Base-by-base conservation (phyloP, 1,140 invertebrate species). In the Drosophila biarmipes region DNA sequence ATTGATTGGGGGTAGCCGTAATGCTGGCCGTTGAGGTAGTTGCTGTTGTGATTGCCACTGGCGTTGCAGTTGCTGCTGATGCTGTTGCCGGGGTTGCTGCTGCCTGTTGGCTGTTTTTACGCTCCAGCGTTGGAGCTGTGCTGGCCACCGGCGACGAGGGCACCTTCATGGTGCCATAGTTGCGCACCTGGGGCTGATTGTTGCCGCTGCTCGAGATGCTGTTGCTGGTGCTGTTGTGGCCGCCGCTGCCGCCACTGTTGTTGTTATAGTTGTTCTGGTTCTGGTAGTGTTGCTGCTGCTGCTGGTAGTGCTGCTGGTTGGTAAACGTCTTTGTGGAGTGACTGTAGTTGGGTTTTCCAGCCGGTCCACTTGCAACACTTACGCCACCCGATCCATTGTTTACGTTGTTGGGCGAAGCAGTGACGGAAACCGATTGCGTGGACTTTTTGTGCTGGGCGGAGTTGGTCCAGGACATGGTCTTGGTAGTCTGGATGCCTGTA, bases 381-480 rank as follows among this genome's bases (percentile, higher is more conserved):
- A 69, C 77, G 68, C 51, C 77, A 67, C 46, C 52, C 10, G 75
- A 59, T n/a, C 74, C 84, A 19, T 87, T 86, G 34, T 86, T 87
- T 2, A 89, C 82, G 31, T 56, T 79, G 31, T 87, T 90, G 19
- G 91, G 91, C 12, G 91, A 91, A 19, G 91, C 91, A 15, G 91
- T 92, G 11, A 92, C 91, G 7, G 91, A 86, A 38, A 92, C 91
- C 24, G 91, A 90, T 31, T 91, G 90, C 6, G 91, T 92, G 21
- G 85, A 90, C 54, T 92, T 92, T 51, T 92, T 91, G 52, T 84
- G 90, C 64, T 91, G 90, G 4, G 87, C 67, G 0, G 90, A 90
- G 31, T 91, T 91, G 1, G 91, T 91, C 91, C 91, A 91, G 48
- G 91, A 91, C 85, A 90, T 91, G 8, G 80, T 77, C 49, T 91